These are phyloP conservation scores for Anoplolepis gracilipes DNA, from an alignment of 1,140 invertebrate species.

Conservation along the genomic window DNA sequence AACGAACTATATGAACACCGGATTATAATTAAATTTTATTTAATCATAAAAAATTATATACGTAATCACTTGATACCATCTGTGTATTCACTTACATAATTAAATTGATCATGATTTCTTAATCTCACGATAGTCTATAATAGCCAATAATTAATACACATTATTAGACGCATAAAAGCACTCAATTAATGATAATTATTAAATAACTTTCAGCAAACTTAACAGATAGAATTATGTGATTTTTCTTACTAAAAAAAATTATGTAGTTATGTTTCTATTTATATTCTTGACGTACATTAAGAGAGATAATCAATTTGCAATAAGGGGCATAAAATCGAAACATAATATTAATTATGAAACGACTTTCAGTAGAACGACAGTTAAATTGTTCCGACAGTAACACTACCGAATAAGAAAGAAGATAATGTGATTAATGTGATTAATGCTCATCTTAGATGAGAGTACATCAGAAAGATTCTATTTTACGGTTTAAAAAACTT, in stretches of 20 bases:
- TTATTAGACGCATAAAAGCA: too few relatives aligned
- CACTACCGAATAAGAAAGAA: not conserved
- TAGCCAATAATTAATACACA: too few relatives aligned
- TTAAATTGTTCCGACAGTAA: not conserved
- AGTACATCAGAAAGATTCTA: not conserved
- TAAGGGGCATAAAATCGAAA: not conserved
- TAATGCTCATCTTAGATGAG: not conserved
- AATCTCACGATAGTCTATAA: too few relatives aligned
- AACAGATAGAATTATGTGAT: not conserved
- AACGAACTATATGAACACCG: too few relatives aligned
- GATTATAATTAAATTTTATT: not conserved
- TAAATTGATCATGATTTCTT: too few relatives aligned
- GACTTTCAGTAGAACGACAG: not conserved
- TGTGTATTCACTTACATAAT: too few relatives aligned
- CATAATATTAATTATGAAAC: not conserved
- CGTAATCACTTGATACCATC: too few relatives aligned
- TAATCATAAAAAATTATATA: not conserved
- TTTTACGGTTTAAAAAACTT: not conserved
- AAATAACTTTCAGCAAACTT: not conserved
- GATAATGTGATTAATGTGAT: not conserved
- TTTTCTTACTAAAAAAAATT: constrained; percentile 1
- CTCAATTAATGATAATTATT: too few relatives aligned
- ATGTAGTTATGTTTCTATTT: not conserved
- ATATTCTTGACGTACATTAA: not conserved
- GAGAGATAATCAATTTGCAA: not conserved